Percentiles rank a stretch among this genome's conserved stretches.
These are phyloP conservation scores for Rhegmatorhina hoffmannsi DNA, from an alignment of 2,113 vertebrate genomes.

Conservation along the genomic window DNA sequence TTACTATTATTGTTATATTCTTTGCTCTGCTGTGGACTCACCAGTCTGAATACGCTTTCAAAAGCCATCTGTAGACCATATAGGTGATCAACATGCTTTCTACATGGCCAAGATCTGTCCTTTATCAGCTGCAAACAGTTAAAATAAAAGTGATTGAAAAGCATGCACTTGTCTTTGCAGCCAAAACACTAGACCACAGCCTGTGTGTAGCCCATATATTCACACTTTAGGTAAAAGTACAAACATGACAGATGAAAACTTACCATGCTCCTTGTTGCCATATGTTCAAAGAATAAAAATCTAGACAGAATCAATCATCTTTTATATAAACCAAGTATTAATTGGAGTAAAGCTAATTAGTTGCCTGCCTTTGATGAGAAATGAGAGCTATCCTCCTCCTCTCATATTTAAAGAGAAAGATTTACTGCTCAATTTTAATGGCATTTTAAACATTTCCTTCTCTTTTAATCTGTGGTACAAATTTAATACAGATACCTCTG, in stretches of 20 bases:
- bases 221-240: background rate
- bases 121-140: background rate
- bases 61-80: background rate
- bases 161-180: background rate
- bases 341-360: slow-evolving; percentile 54
- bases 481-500: background rate
- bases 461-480: slow-evolving; percentile 21
- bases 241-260: slow-evolving; percentile 11
- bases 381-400: background rate
- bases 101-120: background rate
- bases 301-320: slow-evolving; percentile 38
- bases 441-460: slow-evolving; percentile 27
- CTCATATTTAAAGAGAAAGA: slow-evolving; percentile 21
- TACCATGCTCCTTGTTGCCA: background rate
- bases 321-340: slow-evolving; percentile 28
- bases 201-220: background rate
- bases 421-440: slow-evolving; percentile 34
- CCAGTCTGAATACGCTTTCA: background rate
- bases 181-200: background rate
- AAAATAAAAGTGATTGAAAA: background rate
- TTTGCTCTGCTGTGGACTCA: background rate
- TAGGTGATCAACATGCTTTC: background rate
- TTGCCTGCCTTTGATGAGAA: slow-evolving; percentile 10
- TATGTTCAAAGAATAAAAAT: slow-evolving; percentile 48
- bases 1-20: background rate